A percentile compares a stretch with the other conserved stretches of the same genome.
These are phyloP conservation scores for Bombyx mandarina DNA, from an alignment of 1,140 invertebrate species.

Conservation along the genomic window DNA sequence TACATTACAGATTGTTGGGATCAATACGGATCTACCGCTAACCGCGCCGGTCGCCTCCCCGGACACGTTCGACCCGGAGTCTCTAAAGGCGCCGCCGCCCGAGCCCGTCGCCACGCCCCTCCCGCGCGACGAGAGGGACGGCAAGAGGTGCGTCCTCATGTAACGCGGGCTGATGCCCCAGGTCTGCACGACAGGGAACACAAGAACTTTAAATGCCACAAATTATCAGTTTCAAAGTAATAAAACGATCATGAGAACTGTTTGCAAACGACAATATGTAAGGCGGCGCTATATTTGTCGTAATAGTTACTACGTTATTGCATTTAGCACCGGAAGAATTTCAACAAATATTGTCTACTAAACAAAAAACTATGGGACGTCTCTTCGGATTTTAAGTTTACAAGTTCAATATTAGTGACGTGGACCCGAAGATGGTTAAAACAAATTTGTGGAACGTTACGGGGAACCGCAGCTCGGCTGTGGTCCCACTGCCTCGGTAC, in stretches of 20 bases:
- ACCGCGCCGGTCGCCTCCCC: conserved; percentile 34
- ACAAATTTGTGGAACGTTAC: too few relatives aligned
- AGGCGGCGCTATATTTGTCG: background rate
- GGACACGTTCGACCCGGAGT: conserved; percentile 41
- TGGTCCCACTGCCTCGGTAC: too few relatives aligned
- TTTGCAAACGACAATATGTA: background rate
- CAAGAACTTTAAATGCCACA: background rate
- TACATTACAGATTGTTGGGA: conserved; percentile 44
- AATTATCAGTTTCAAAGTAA: background rate
- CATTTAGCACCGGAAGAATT: background rate
- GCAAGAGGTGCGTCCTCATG: conserved; percentile 50
- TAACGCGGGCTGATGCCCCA: conserved; percentile 16
- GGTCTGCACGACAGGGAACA: background rate
- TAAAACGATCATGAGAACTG: background rate
- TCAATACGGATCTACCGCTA: conserved; percentile 53
- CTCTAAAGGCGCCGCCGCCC: conserved; percentile 27
- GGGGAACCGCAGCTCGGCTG: too few relatives aligned
- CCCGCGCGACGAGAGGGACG: conserved; percentile 15
- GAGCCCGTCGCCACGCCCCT: background rate
- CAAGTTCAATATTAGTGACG: too few relatives aligned
- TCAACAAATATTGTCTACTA: background rate
- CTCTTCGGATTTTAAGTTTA: too few relatives aligned
- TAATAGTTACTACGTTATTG: background rate
- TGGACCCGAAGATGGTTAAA: too few relatives aligned
- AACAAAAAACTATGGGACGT: too few relatives aligned